Percentiles rank a stretch among this genome's conserved stretches.
phyloP scores from a whole-genome alignment of 2,113 vertebrate species.

The Orientallactaga bullata region DNA sequence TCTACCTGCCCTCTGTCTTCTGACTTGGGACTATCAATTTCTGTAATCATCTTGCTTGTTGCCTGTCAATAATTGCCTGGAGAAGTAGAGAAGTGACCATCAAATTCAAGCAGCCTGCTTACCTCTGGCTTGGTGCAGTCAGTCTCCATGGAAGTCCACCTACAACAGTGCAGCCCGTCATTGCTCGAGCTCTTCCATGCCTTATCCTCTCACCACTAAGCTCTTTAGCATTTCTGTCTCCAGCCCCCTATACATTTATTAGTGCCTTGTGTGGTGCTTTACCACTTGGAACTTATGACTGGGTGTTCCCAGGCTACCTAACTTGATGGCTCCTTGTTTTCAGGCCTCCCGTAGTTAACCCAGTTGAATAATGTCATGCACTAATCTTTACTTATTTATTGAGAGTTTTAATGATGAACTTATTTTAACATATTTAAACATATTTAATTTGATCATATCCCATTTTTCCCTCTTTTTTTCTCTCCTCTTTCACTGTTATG shows the following conservation, averaged over 20 bases:
- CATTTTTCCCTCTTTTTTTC: no score
- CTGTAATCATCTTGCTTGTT: neutral
- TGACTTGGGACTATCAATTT: neutral
- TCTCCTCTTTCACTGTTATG: no score
- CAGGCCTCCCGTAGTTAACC: neutral
- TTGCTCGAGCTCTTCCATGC: no score
- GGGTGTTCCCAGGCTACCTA: neutral
- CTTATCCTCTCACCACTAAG: neutral
- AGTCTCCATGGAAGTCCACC: neutral
- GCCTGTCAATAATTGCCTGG: neutral
- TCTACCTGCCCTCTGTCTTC: neutral
- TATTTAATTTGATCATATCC: no score
- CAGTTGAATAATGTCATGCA: neutral
- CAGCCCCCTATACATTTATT: neutral
- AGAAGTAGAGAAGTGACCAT: neutral
- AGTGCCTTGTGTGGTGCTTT: neutral
- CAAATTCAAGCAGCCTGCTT: neutral
- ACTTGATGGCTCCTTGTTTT: neutral
- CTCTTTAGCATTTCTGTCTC: neutral
- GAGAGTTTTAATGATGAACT: no score
- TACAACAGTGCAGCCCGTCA: neutral
- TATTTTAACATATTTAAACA: no score
- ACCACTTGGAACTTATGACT: neutral
- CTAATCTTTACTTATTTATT: neutral
- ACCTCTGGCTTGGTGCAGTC: neutral